Conservation (phyloP, 37 sponge, comb jelly and placozoan genomes). For the Ianthella basta region DNA sequence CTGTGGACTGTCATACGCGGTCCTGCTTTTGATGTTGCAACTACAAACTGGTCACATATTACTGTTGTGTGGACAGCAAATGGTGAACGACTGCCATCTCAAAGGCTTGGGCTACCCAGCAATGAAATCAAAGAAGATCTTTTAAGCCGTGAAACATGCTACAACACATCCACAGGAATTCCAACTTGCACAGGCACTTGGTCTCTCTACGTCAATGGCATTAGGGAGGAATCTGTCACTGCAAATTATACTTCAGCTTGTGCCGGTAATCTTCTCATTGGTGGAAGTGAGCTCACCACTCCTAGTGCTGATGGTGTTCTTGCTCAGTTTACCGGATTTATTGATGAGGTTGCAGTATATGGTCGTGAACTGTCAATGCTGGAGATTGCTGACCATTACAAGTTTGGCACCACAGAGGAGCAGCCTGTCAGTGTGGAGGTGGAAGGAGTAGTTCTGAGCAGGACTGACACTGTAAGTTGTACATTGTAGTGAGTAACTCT, state of each 20-base stretch:
- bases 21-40: neutral
- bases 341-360: conserved; percentile 70
- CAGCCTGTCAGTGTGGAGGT: conserved; percentile 56
- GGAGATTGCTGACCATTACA: conserved; percentile 25
- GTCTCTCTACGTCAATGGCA: conserved; percentile 24
- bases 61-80: conserved; percentile 36
- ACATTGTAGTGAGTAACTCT: neutral
- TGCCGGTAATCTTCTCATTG: conserved; percentile 29
- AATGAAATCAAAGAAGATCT: neutral
- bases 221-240: neutral
- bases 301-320: conserved; percentile 1
- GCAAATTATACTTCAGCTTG: conserved; percentile 6
- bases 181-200: conserved; percentile 32
- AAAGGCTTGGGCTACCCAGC: conserved; percentile 24
- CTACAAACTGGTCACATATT: conserved; percentile 52
- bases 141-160: neutral
- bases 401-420: conserved; percentile 57
- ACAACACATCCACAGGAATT: neutral
- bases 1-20: conserved; percentile 52
- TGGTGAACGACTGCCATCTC: neutral
- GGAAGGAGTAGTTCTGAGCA: conserved; percentile 42
- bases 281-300: conserved; percentile 23
- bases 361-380: neutral
- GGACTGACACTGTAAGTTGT: neutral
- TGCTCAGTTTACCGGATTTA: conserved; percentile 40